These are phyloP conservation scores for Cataglyphis altisquamis DNA, from an alignment of 2,888 invertebrate species.

Conservation along the genomic window DNA sequence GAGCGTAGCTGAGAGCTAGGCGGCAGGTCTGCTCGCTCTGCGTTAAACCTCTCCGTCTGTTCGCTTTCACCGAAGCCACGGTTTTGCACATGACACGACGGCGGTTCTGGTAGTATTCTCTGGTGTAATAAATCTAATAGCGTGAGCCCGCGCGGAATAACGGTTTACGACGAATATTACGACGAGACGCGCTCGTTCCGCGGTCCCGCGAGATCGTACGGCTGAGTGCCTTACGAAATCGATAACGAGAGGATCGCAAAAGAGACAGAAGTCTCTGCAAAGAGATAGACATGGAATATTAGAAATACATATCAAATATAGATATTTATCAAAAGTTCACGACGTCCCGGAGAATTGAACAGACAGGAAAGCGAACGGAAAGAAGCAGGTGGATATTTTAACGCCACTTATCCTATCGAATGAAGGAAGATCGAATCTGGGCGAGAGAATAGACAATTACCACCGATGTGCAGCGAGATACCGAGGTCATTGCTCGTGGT, in stretches of 20 bases:
- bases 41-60: conserved; percentile 64
- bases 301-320: not conserved
- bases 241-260: conserved; percentile 1
- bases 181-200: conserved; percentile 11
- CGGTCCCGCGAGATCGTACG: conserved; percentile 20
- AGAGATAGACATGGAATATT: not conserved
- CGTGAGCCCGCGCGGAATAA: conserved; percentile 49
- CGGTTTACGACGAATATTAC: conserved; percentile 47
- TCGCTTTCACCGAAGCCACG: conserved; percentile 72
- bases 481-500: conserved; percentile 39
- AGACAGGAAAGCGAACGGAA: not conserved
- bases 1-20: conserved; percentile 38
- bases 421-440: not conserved
- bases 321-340: conserved; percentile 33
- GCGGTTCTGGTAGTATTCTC: conserved; percentile 25
- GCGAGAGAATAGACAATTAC: not conserved
- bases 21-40: conserved; percentile 31
- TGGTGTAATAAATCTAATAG: conserved; percentile 69
- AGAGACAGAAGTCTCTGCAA: not conserved
- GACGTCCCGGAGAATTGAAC: not conserved
- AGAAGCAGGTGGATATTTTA: not conserved
- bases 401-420: not conserved
- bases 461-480: conserved; percentile 7
- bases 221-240: conserved; percentile 23
- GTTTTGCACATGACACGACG: conserved; percentile 8